These are phyloP conservation scores for Schizotus pectinicornis DNA, from an alignment of 2,888 invertebrate species.

Conservation along the genomic window DNA sequence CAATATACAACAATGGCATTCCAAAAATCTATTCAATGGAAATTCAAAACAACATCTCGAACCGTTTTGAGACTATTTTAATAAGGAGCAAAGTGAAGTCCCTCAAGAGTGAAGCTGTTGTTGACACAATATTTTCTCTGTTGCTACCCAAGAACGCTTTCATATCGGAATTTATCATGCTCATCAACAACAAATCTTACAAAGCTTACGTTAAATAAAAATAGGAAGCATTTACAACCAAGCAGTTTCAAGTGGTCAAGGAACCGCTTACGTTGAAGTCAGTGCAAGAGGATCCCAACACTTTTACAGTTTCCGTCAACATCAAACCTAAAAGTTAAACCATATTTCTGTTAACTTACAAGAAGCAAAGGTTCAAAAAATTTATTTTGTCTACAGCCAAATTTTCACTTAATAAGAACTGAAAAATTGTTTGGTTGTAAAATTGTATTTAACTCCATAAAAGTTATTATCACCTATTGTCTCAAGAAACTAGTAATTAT, in stretches of 20 bases:
- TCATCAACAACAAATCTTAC: constrained; percentile 64
- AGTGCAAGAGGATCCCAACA: constrained; percentile 69
- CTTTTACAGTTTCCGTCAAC: constrained; percentile 70
- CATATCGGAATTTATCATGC: constrained; percentile 70
- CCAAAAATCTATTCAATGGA: constrained; percentile 64
- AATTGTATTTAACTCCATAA: too few relatives aligned
- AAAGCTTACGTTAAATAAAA: constrained; percentile 68
- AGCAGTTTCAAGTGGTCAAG: constrained; percentile 61
- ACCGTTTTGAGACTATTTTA: constrained; percentile 68
- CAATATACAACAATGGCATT: neutral
- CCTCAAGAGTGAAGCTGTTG: constrained; percentile 62
- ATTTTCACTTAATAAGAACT: too few relatives aligned
- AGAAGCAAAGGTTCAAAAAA: too few relatives aligned
- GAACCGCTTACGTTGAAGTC: constrained; percentile 65
- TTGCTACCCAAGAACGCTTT: constrained; percentile 71
- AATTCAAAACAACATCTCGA: constrained; percentile 64
- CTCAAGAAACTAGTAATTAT: too few relatives aligned
- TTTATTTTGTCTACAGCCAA: too few relatives aligned
- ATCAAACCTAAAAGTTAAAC: constrained; percentile 66
- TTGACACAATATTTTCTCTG: constrained; percentile 68
- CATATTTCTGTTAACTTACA: constrained; percentile 72
- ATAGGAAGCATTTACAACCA: constrained; percentile 61
- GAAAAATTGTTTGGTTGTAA: too few relatives aligned
- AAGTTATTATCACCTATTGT: too few relatives aligned
- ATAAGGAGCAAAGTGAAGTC: constrained; percentile 69